phyloP scores from a whole-genome alignment of 2,797 vertebrate species.

The Huso huso region DNA sequence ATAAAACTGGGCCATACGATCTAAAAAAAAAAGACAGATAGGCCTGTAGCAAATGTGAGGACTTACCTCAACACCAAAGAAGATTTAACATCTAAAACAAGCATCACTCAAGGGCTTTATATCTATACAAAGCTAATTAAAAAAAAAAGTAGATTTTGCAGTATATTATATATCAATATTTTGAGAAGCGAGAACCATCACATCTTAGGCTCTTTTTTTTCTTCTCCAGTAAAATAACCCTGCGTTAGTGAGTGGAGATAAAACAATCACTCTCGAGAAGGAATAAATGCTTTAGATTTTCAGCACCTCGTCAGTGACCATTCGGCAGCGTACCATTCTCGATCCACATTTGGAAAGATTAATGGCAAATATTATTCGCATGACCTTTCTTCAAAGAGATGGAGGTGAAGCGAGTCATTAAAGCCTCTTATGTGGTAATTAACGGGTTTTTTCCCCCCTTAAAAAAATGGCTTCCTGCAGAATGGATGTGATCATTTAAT shows the following conservation, averaged over 20 bases:
- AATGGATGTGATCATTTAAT: constrained; percentile 87
- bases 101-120: too few relatives aligned
- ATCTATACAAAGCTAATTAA: too few relatives aligned
- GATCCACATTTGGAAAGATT: constrained; percentile 83
- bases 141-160: too few relatives aligned
- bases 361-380: constrained; percentile 83
- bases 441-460: constrained; percentile 56
- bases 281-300: constrained; percentile 36
- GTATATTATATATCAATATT: too few relatives aligned
- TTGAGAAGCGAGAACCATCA: too few relatives aligned
- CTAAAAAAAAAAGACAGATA: too few relatives aligned
- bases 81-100: too few relatives aligned
- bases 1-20: too few relatives aligned
- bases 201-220: too few relatives aligned
- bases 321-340: constrained; percentile 17
- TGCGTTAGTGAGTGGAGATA: neutral
- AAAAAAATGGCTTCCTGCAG: constrained; percentile 69
- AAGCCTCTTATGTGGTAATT: constrained; percentile 93
- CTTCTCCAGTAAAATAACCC: too few relatives aligned
- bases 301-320: constrained; percentile 23
- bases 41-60: too few relatives aligned
- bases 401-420: constrained; percentile 89
- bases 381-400: constrained; percentile 87
- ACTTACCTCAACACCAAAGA: too few relatives aligned
- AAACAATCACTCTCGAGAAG: constrained; percentile 24